These are phyloP conservation scores for Morpho helenor DNA, from an alignment of 2,888 invertebrate genomes.

Conservation along the genomic window DNA sequence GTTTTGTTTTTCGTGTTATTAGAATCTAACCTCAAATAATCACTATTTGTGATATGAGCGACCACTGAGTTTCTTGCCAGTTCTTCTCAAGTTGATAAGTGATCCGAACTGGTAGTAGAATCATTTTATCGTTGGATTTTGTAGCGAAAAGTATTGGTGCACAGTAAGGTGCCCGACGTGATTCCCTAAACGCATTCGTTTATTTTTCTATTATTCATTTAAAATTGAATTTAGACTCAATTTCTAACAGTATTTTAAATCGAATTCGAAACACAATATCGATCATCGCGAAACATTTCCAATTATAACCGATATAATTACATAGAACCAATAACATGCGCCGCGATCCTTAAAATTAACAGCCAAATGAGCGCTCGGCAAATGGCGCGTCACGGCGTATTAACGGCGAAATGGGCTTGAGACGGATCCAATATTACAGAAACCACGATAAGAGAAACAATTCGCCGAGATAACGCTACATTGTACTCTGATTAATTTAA, in stretches of 20 bases:
- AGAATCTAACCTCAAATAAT: too few relatives aligned
- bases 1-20: too few relatives aligned
- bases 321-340: constrained; percentile 65
- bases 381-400: constrained; percentile 70
- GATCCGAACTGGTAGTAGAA: too few relatives aligned
- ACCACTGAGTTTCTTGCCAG: too few relatives aligned
- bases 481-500: neutral
- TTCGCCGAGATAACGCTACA: constrained; percentile 25
- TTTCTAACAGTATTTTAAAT: neutral
- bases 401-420: constrained; percentile 76
- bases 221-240: too few relatives aligned
- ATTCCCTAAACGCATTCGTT: too few relatives aligned
- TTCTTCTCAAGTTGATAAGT: too few relatives aligned
- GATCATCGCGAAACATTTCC: constrained; percentile 6
- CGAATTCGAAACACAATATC: neutral
- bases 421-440: constrained; percentile 51
- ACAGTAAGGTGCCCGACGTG: too few relatives aligned
- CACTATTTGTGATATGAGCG: too few relatives aligned
- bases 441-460: constrained; percentile 54
- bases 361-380: constrained; percentile 74
- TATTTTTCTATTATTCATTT: too few relatives aligned
- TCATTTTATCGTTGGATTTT: too few relatives aligned
- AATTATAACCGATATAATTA: constrained; percentile 29
- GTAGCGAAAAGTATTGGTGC: too few relatives aligned
- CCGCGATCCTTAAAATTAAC: constrained; percentile 75